These are phyloP conservation scores for Hydriomena furcata DNA, from an alignment of 2,888 invertebrate species.

Conservation along the genomic window DNA sequence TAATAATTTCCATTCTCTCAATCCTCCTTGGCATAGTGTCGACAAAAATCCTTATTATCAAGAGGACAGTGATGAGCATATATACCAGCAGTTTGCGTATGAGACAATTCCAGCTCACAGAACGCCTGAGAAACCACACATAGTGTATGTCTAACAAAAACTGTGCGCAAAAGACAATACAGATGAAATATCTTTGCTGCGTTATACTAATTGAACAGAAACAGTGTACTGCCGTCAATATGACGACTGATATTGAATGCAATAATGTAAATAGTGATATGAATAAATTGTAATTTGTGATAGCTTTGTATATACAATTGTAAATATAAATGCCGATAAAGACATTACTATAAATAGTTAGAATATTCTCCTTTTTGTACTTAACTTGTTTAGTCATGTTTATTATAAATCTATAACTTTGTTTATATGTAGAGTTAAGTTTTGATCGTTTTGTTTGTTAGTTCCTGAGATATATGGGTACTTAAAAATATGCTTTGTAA, in stretches of 20 bases:
- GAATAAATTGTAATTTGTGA: slow-evolving; percentile 80
- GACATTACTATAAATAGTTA: slow-evolving; percentile 56
- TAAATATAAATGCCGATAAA: slow-evolving; percentile 75
- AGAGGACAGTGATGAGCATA: slow-evolving; percentile 78
- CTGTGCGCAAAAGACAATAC: slow-evolving; percentile 71
- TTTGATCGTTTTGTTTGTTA: slow-evolving; percentile 60
- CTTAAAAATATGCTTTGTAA: slow-evolving; percentile 60
- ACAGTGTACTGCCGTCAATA: slow-evolving; percentile 58
- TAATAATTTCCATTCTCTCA: slow-evolving; percentile 78
- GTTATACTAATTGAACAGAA: slow-evolving; percentile 56
- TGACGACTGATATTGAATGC: slow-evolving; percentile 67
- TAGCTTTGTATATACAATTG: slow-evolving; percentile 80
- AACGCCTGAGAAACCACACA: slow-evolving; percentile 83
- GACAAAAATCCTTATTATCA: slow-evolving; percentile 78
- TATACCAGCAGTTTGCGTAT: slow-evolving; percentile 80
- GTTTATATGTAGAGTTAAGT: slow-evolving; percentile 50
- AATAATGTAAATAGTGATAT: slow-evolving; percentile 82
- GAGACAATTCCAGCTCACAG: slow-evolving; percentile 80
- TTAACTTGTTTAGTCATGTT: slow-evolving; percentile 71
- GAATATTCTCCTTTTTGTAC: slow-evolving; percentile 73
- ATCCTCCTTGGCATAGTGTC: slow-evolving; percentile 79
- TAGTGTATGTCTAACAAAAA: slow-evolving; percentile 84
- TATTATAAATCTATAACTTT: slow-evolving; percentile 42
- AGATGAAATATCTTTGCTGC: slow-evolving; percentile 64
- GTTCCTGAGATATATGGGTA: slow-evolving; percentile 69